Conservation (phyloP, 37 sponge, comb jelly and placozoan genomes). For the Mnemiopsis leidyi region DNA sequence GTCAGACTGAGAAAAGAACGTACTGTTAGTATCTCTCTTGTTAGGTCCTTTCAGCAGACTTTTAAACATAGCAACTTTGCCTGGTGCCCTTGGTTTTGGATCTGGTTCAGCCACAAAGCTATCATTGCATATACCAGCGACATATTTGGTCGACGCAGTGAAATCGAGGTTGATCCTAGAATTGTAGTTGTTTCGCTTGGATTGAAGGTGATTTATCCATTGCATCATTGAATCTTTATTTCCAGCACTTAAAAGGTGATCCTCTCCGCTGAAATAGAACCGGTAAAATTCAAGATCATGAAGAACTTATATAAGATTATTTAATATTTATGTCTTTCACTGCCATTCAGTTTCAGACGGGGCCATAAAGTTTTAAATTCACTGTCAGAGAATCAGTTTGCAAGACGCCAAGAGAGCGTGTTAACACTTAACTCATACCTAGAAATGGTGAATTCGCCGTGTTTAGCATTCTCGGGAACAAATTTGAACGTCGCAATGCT, state of each 20-base stretch:
- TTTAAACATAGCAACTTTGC: conserved; percentile 59
- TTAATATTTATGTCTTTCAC: no score
- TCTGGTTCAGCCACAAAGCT: not conserved
- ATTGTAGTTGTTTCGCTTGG: conserved; percentile 44
- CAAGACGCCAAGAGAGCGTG: not conserved
- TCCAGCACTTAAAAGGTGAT: conserved; percentile 32
- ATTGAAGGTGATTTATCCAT: conserved; percentile 55
- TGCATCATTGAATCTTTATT: conserved; percentile 62
- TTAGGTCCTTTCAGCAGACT: conserved; percentile 5
- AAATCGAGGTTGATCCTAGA: not conserved
- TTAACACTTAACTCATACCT: no score
- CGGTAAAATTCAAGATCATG: no score
- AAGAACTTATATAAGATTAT: no score
- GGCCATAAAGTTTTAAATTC: not conserved
- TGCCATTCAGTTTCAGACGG: no score
- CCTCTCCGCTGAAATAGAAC: conserved; percentile 11
- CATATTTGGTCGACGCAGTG: conserved; percentile 18
- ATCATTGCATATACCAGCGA: conserved; percentile 38
- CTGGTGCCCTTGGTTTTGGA: not conserved
- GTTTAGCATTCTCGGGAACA: conserved; percentile 34
- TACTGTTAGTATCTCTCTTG: conserved; percentile 4
- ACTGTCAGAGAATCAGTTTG: not conserved
- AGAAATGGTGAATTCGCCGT: conserved; percentile 27
- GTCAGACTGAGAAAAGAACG: not conserved
- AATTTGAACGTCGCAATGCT: conserved; percentile 37